Conservation (phyloP, 2,888 invertebrate genomes). For the Isoperla grammatica region DNA sequence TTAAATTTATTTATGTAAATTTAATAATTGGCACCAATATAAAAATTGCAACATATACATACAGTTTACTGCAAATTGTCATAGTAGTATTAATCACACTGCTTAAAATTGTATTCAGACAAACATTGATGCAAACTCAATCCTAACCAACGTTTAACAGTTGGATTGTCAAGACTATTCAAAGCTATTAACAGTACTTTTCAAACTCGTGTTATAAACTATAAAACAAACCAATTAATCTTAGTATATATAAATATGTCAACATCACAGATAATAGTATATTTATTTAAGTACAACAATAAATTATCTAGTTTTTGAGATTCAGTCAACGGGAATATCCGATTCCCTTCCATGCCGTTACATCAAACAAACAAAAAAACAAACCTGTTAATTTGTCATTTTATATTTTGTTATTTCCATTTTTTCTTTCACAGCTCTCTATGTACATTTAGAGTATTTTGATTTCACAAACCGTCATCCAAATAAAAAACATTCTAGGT, state of each 20-base stretch:
- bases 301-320: constrained; percentile 7
- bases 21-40: constrained; percentile 13
- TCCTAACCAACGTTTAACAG: too few species aligned
- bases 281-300: constrained; percentile 20
- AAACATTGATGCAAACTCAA: too few species aligned
- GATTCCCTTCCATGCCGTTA: background rate
- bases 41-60: constrained; percentile 11
- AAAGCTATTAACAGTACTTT: too few species aligned
- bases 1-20: background rate
- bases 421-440: too few species aligned
- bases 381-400: too few species aligned
- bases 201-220: too few species aligned
- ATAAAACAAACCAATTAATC: too few species aligned
- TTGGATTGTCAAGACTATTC: too few species aligned
- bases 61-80: too few species aligned
- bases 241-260: too few species aligned
- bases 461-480: background rate
- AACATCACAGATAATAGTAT: constrained; percentile 20
- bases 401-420: background rate
- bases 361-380: background rate
- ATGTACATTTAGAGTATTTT: background rate
- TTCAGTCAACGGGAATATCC: constrained; percentile 20
- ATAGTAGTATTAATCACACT: too few species aligned
- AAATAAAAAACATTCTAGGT: constrained; percentile 7
- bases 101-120: too few species aligned